Evolutionary conservation across 2,797 vertebrate species (phyloP).

Genomic region (Characodon lateralis): DNA sequence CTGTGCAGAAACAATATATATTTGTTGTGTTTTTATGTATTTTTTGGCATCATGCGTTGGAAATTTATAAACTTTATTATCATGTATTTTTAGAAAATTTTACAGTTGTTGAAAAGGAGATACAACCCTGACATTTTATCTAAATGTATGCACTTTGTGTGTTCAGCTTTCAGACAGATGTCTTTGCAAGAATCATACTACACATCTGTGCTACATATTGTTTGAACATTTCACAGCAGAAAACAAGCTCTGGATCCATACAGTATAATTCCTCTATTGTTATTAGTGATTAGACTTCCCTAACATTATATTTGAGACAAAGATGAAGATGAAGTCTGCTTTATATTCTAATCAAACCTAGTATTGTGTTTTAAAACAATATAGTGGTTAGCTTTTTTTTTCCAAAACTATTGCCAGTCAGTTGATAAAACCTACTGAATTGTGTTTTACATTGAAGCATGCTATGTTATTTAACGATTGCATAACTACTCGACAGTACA

Average conservation of each 20-base stretch:
- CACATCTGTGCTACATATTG: background rate
- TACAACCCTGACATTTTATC: background rate
- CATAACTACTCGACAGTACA: background rate
- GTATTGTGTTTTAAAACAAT: conserved; percentile 26
- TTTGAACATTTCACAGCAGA: background rate
- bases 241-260: background rate
- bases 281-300: background rate
- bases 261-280: background rate
- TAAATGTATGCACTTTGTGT: background rate
- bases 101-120: background rate
- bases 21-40: too few species aligned
- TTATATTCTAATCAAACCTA: conserved; percentile 29
- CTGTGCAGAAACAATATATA: too few species aligned
- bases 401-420: background rate
- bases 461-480: background rate
- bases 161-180: background rate
- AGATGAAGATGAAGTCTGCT: background rate
- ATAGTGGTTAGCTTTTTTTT: background rate
- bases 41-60: too few species aligned
- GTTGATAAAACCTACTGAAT: background rate
- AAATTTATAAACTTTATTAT: too few species aligned
- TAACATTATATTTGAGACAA: background rate
- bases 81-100: too few species aligned
- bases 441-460: conserved; percentile 15
- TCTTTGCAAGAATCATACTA: background rate